Conservation (phyloP, 2,113 vertebrate genomes). For the Noturus placidus region DNA sequence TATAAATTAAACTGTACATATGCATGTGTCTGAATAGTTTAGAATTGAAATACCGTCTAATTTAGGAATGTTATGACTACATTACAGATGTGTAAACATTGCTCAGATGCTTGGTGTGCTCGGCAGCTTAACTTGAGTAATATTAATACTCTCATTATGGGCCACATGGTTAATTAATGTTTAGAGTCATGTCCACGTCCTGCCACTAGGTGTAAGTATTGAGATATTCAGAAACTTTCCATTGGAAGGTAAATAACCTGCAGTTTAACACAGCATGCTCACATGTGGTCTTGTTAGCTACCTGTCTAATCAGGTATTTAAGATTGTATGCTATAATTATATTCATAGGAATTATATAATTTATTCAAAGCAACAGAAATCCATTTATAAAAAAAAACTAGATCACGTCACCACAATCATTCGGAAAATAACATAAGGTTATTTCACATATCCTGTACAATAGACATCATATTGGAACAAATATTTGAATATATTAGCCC, state of each 20-base stretch:
- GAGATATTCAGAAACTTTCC: background rate
- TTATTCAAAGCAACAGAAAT: background rate
- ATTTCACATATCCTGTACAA: background rate
- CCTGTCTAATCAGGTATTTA: background rate
- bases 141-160: background rate
- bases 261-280: background rate
- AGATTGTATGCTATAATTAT: background rate
- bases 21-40: background rate
- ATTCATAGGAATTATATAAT: background rate
- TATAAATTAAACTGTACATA: background rate
- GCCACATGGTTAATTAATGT: background rate
- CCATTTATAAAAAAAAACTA: background rate
- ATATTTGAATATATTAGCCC: background rate
- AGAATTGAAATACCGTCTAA: background rate
- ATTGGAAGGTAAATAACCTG: background rate
- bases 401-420: background rate
- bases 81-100: background rate
- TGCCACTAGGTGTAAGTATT: conserved; percentile 46
- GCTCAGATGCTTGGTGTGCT: background rate
- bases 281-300: background rate
- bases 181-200: conserved; percentile 1
- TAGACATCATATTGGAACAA: background rate
- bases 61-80: background rate
- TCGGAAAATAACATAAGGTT: background rate
- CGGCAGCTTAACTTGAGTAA: background rate